These are phyloP conservation scores for Drosophila kanapiae DNA, from an alignment of 1,140 invertebrate species.

Conservation along the genomic window DNA sequence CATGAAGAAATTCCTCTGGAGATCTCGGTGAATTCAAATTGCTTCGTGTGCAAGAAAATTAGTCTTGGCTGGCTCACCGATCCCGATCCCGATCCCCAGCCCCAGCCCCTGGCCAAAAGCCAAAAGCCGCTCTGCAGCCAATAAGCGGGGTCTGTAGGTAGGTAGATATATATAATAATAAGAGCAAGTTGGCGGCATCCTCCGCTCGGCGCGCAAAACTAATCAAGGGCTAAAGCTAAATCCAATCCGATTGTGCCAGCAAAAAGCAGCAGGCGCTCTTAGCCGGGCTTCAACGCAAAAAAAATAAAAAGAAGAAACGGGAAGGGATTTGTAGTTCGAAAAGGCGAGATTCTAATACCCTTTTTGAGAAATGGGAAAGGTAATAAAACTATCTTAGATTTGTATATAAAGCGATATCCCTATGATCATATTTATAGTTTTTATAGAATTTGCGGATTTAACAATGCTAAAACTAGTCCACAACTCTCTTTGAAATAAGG, in stretches of 20 bases:
- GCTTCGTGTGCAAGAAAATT: slow-evolving; percentile 85
- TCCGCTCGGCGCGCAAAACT: slow-evolving; percentile 71
- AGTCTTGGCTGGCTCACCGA: slow-evolving; percentile 70
- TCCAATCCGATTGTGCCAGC: slow-evolving; percentile 77
- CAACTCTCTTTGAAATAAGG: too few relatives aligned
- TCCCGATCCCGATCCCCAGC: slow-evolving; percentile 34
- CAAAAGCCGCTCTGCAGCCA: slow-evolving; percentile 47
- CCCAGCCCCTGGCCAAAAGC: slow-evolving; percentile 49
- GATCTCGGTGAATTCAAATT: slow-evolving; percentile 80
- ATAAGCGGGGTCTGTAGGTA: slow-evolving; percentile 60
- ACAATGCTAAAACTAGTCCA: too few relatives aligned
- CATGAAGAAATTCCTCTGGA: slow-evolving; percentile 65
- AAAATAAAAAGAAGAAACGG: slow-evolving; percentile 14
- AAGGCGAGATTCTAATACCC: not conserved
- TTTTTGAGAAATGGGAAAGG: not conserved
- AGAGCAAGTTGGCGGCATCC: slow-evolving; percentile 73
- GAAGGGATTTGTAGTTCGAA: not conserved
- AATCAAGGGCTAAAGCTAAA: slow-evolving; percentile 83
- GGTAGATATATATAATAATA: slow-evolving; percentile 79
- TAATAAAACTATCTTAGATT: too few relatives aligned
- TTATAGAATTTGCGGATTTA: too few relatives aligned
- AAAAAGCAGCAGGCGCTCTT: slow-evolving; percentile 69
- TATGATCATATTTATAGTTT: too few relatives aligned
- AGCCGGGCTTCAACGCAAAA: slow-evolving; percentile 13
- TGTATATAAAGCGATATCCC: too few relatives aligned